These are phyloP conservation scores for Crotalus horridus DNA, from an alignment of 2,113 vertebrate genomes.

Conservation along the genomic window DNA sequence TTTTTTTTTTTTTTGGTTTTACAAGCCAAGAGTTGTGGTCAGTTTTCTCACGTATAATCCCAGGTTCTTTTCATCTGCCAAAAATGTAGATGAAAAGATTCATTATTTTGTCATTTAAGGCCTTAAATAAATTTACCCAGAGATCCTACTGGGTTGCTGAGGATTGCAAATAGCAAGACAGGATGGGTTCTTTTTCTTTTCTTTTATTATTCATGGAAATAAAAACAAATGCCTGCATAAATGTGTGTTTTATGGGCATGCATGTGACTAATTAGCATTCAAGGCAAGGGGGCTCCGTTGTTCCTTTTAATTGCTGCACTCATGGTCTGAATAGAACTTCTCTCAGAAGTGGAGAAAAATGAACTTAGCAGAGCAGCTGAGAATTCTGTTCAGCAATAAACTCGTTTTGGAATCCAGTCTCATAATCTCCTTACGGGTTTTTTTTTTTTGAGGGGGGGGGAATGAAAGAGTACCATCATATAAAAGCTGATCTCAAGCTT, in stretches of 20 bases:
- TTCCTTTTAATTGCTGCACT: conserved; percentile 45
- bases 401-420: background rate
- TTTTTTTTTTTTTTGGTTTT: conserved; percentile 75
- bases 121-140: conserved; percentile 66
- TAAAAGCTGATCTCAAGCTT: background rate
- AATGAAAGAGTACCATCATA: background rate
- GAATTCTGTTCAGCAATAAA: background rate
- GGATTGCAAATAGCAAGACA: conserved; percentile 61
- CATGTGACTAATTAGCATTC: conserved; percentile 70
- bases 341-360: conserved; percentile 16
- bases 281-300: conserved; percentile 48
- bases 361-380: conserved; percentile 23
- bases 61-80: conserved; percentile 67
- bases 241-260: conserved; percentile 24
- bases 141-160: conserved; percentile 61
- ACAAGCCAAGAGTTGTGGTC: conserved; percentile 65
- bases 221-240: conserved; percentile 54
- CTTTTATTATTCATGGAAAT: conserved; percentile 6
- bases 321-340: conserved; percentile 38
- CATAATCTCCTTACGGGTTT: background rate
- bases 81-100: conserved; percentile 68
- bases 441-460: fast-evolving
- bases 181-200: background rate
- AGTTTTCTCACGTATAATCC: conserved; percentile 65
- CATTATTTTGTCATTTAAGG: conserved; percentile 77